Base-by-base conservation (phyloP, 2,797 vertebrate species). In the Chanos chanos region DNA sequence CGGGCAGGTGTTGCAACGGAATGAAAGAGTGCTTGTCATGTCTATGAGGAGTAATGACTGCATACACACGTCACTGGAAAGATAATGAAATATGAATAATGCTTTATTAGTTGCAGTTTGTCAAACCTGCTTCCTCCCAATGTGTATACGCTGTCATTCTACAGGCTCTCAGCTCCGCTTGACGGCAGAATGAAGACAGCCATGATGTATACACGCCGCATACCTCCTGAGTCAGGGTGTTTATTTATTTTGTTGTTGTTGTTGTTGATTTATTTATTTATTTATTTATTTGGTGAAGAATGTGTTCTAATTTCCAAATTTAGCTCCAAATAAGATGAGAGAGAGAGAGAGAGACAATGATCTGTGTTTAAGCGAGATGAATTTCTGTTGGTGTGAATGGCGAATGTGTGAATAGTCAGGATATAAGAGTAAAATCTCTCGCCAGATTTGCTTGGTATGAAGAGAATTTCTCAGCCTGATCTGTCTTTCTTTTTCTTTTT, bases 51-150 rank as follows among this genome's bases (percentile, higher is more conserved):
- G 56, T 61, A 72, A 69, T 67, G 51, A 72, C 63, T 64, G 56
- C 56, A 59, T 50, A 40, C 54, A 40, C 47, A 53, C 58, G 55
- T 64, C 69, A 73, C 28, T 36, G 33, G 53, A 44, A 62, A 31
- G 27, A 52, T 59, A 70, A 74, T 72, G 52, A 74, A 67, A 67
- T 43, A 70, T 62, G 60, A 72, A 54, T 71, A 61, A 68, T 74
- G 39, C 62, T 47, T 61, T 60, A 65, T 65, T 58, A 60, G 61
- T 43, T 49, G 27, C 50, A 58, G 48, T 68, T 66, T 64, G 60
- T 68, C 65, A 68, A 48, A 54, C 52, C 28, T 45, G 37, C 60
- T 25, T 54, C 54, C 49, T 16, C 55, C 55, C 55, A 39, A 68
- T 64, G 68, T 73, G 64, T 50, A 65, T 62, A 68, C 61, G 25